A percentile compares a stretch with the other conserved stretches of the same genome.
phyloP scores from a whole-genome alignment of 2,888 invertebrate species.

The Thelaira solivaga region DNA sequence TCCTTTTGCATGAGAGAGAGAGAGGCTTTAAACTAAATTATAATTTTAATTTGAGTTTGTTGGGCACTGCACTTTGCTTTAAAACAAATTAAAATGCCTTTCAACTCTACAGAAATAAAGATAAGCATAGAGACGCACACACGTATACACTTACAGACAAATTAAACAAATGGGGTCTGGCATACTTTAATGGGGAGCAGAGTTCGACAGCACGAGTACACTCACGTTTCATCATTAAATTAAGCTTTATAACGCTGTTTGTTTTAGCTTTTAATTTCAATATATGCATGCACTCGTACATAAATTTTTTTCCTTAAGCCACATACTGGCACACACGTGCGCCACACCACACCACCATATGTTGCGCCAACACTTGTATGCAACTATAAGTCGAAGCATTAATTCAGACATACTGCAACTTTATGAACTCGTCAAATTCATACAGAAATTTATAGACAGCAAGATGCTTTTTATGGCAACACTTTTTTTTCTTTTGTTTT shows the following conservation, averaged over 20 bases:
- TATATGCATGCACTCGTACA: too few species aligned
- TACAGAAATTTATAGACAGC: slow-evolving; percentile 26
- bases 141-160: slow-evolving; percentile 18
- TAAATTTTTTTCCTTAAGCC: slow-evolving; percentile 31
- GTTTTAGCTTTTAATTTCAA: slow-evolving; percentile 42
- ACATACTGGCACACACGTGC: slow-evolving; percentile 10
- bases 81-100: slow-evolving; percentile 24
- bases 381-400: not conserved
- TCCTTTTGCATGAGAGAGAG: not conserved
- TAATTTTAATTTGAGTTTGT: slow-evolving; percentile 24
- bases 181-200: not conserved
- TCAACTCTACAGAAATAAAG: not conserved
- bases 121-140: too few species aligned
- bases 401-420: slow-evolving; percentile 13
- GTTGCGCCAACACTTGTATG: not conserved
- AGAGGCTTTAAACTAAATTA: slow-evolving; percentile 10
- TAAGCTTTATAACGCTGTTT: slow-evolving; percentile 1
- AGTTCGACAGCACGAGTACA: not conserved
- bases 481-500: too few species aligned
- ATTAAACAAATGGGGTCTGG: slow-evolving; percentile 8
- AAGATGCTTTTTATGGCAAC: slow-evolving; percentile 6
- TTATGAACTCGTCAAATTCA: slow-evolving; percentile 27
- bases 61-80: slow-evolving; percentile 31
- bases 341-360: not conserved
- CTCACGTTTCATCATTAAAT: slow-evolving; percentile 39